Evolutionary conservation across 2,888 invertebrate species (phyloP), one percentile per base, ranked within the genome.

Genomic region (Calliphora vomitoria): DNA sequence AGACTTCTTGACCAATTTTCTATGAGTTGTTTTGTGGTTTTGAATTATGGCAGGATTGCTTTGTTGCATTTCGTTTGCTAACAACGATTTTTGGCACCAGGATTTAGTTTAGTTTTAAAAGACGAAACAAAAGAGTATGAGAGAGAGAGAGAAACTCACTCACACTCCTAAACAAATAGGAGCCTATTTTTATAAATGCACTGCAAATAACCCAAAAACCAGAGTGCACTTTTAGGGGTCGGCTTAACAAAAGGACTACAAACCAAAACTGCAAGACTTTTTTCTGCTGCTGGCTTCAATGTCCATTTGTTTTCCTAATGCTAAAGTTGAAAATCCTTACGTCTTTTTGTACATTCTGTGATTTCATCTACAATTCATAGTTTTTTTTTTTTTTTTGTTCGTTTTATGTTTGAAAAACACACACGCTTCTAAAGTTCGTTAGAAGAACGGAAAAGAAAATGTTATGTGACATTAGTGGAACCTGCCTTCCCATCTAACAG

Each of bases 321-420:
- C 78, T 62, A 69, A 55, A 85, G 85, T 75, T 75, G 64, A 68
- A 85, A 87, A 87, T 87, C 74, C 86, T 53, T 82, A 66, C 69
- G 75, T 83, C 88, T 85, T 85, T n/a, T 53, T 87, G 25, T 55
- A 20, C 53, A 44, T 55, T 86, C 53, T 82, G 90, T 92, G 92
- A 92, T 92, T 93, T 91, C 92, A 93, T 92, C 92, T 93, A 90
- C 92, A 92, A 92, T 92, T 92, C 92, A 92, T 92, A 91, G 91
- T 91, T 5, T 60, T 69, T 60, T 66, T 41, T 71, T 20, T 15
- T 66, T n/a, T 50, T 11, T 62, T 75, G n/a, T 6, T 13, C 41
- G 35, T 35, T 35, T 20, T 35, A 64, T 25, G 25, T 25, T 25
- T 25, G 2, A 25, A 1, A 25, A 25, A 25, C 25, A 25, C 25